Evolutionary conservation across 2,113 vertebrate genomes (phyloP).

Genomic region (Ictalurus punctatus): DNA sequence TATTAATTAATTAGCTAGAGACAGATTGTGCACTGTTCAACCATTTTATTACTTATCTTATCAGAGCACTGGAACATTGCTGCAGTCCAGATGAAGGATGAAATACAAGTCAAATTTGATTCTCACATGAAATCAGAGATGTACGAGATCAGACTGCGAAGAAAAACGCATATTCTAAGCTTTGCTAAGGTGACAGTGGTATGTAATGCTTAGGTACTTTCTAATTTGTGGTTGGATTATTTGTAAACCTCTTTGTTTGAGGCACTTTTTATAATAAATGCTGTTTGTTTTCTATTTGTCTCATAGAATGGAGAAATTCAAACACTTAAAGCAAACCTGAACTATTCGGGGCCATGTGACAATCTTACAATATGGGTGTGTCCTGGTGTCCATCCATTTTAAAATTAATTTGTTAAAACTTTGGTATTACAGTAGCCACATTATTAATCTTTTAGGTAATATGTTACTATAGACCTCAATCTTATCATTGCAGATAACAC

Average conservation of each 20-base stretch:
- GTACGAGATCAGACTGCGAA: neutral
- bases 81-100: neutral
- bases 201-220: neutral
- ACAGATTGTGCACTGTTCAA: neutral
- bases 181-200: neutral
- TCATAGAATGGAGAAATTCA: neutral
- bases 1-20: neutral
- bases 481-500: conserved; percentile 13
- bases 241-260: neutral
- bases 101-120: conserved; percentile 2
- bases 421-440: neutral
- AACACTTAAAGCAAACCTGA: neutral
- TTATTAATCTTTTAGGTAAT: neutral
- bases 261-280: neutral
- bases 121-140: neutral
- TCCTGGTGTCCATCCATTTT: neutral
- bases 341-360: conserved; percentile 27
- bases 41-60: neutral
- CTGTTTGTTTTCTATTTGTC: neutral
- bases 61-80: neutral
- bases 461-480: neutral
- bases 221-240: neutral
- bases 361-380: neutral
- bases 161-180: neutral
- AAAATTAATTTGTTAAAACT: neutral